phyloP scores from a whole-genome alignment of 2,888 invertebrate species.

The Agonopterix heracliana region DNA sequence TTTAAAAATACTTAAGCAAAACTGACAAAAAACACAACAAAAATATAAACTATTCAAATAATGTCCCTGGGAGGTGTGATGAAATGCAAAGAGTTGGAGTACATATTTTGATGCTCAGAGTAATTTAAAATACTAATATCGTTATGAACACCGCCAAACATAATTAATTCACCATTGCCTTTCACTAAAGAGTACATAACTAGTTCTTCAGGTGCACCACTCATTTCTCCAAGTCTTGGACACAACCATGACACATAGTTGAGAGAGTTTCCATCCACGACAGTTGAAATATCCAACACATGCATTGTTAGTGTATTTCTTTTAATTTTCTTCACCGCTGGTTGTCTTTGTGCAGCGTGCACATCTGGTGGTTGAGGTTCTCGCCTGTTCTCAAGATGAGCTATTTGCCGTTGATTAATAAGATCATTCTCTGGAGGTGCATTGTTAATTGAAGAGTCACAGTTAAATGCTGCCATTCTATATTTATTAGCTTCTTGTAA shows the following conservation, averaged over 20 bases:
- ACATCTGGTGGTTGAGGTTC: conserved; percentile 47
- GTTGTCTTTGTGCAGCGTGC: conserved; percentile 50
- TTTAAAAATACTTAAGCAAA: too few relatives aligned
- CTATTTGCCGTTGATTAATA: conserved; percentile 66
- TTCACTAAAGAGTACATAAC: conserved; percentile 92
- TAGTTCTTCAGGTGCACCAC: conserved; percentile 89
- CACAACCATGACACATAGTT: conserved; percentile 83
- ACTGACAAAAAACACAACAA: too few relatives aligned
- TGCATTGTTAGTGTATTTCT: conserved; percentile 87
- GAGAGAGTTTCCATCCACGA: conserved; percentile 77
- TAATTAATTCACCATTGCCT: conserved; percentile 93
- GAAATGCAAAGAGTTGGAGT: conserved; percentile 86
- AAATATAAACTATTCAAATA: conserved; percentile 57
- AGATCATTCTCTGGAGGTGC: conserved; percentile 62
- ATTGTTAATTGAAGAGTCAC: conserved; percentile 50
- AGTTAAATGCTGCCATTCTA: conserved; percentile 72
- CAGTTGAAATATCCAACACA: conserved; percentile 88
- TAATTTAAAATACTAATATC: conserved; percentile 79
- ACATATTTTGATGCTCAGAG: conserved; percentile 77
- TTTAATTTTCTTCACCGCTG: conserved; percentile 75
- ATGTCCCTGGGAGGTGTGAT: conserved; percentile 83
- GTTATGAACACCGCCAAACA: conserved; percentile 97
- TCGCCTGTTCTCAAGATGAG: conserved; percentile 57
- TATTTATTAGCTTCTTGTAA: conserved; percentile 70
- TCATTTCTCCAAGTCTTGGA: conserved; percentile 79